phyloP scores from a whole-genome alignment of 64 coral and sea anemone genomes.

The Actinia tenebrosa region DNA sequence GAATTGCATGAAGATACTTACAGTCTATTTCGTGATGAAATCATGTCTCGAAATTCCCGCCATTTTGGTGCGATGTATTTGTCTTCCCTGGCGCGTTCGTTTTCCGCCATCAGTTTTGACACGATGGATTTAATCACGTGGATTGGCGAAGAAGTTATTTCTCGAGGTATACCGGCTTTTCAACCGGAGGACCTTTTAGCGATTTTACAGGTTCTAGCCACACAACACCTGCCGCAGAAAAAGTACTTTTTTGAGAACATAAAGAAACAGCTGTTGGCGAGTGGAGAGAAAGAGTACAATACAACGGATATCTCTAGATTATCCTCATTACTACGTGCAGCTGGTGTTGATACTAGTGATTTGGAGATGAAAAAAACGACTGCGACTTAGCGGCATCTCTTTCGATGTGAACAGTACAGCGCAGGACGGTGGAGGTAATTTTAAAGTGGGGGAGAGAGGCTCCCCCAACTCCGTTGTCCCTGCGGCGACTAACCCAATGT shows the following conservation, averaged over 20 bases:
- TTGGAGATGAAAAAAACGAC: neutral
- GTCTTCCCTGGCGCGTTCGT: neutral
- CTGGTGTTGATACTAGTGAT: neutral
- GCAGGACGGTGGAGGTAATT: no score
- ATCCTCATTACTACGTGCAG: neutral
- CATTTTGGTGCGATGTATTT: neutral
- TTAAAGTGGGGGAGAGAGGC: no score
- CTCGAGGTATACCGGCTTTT: neutral
- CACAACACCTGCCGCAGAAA: neutral
- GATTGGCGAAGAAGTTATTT: conserved; percentile 14
- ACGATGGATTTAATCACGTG: neutral
- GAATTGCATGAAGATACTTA: neutral
- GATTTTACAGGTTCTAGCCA: neutral
- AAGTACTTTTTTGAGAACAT: neutral
- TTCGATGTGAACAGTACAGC: no score
- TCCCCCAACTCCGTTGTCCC: no score
- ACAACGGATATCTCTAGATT: neutral
- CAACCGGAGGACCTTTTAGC: neutral
- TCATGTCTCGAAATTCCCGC: conserved; percentile 5
- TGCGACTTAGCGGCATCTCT: no score
- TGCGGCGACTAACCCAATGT: no score
- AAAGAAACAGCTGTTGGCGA: neutral
- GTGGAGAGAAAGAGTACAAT: neutral
- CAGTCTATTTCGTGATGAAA: neutral
- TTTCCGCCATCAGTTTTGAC: neutral